These are phyloP conservation scores for Chionodraco myersi DNA, from an alignment of 2,113 vertebrate genomes.

Conservation along the genomic window DNA sequence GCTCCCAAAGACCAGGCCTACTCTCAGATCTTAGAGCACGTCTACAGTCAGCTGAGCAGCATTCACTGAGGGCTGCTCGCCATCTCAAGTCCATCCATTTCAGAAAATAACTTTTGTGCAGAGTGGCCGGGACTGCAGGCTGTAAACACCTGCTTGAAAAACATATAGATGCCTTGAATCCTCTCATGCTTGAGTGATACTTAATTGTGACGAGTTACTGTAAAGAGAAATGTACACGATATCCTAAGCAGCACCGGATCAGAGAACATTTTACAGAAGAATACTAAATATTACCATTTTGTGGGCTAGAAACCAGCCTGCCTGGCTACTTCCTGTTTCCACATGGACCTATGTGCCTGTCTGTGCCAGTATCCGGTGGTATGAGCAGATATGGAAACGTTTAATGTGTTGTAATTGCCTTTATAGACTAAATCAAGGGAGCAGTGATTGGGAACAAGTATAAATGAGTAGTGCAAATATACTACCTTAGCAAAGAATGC, in stretches of 20 bases:
- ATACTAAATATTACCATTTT: slow-evolving; percentile 20
- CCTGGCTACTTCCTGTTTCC: slow-evolving; percentile 20
- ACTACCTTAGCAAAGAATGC: slow-evolving; percentile 26
- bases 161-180: slow-evolving; percentile 61
- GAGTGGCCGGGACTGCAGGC: not conserved
- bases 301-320: slow-evolving; percentile 15
- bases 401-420: slow-evolving; percentile 54
- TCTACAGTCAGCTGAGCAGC: slow-evolving; percentile 88
- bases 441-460: not conserved
- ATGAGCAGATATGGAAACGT: slow-evolving; percentile 36
- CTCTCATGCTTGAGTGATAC: slow-evolving; percentile 9
- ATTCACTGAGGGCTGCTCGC: slow-evolving; percentile 67
- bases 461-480: slow-evolving; percentile 19
- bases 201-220: slow-evolving; percentile 17
- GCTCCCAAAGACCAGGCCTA: slow-evolving; percentile 95
- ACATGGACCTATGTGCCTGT: slow-evolving; percentile 69
- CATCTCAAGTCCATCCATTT: slow-evolving; percentile 4
- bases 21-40: slow-evolving; percentile 90
- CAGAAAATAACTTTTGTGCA: not conserved
- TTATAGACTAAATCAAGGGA: slow-evolving; percentile 40
- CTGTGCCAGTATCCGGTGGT: slow-evolving; percentile 33
- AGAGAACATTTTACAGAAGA: not conserved
- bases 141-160: slow-evolving; percentile 47
- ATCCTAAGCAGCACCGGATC: not conserved
- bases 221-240: not conserved